Evolutionary conservation across 2,113 vertebrate species (phyloP).

Genomic region (Epinephelus cyanopodus): DNA sequence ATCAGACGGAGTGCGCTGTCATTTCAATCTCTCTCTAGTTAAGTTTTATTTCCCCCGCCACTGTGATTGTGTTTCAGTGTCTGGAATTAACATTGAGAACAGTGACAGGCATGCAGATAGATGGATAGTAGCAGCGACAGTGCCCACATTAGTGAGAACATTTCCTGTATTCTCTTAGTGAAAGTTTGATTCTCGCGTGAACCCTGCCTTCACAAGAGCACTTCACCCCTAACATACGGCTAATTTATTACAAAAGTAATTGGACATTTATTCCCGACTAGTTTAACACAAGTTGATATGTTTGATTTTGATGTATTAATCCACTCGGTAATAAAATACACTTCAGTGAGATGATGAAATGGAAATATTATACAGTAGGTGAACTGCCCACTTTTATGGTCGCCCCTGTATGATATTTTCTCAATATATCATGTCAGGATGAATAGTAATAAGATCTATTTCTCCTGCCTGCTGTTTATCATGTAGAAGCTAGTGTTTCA

Average conservation of each 20-base stretch:
- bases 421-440: conserved; percentile 39
- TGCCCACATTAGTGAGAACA: conserved; percentile 31
- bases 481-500: conserved; percentile 31
- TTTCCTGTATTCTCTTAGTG: conserved; percentile 18
- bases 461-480: conserved; percentile 32
- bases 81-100: conserved; percentile 68
- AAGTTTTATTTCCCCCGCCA: conserved; percentile 67
- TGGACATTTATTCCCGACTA: conserved; percentile 23
- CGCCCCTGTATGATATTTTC: conserved; percentile 18
- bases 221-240: conserved; percentile 13
- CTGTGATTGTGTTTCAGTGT: conserved; percentile 72
- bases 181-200: conserved; percentile 13
- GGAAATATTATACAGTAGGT: conserved; percentile 8
- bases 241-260: conserved; percentile 39
- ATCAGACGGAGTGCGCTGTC: conserved; percentile 71
- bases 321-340: background rate
- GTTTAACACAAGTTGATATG: conserved; percentile 27
- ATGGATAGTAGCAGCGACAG: conserved; percentile 27
- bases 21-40: conserved; percentile 70
- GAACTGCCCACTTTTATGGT: conserved; percentile 19
- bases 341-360: conserved; percentile 40
- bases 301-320: conserved; percentile 39
- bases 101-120: conserved; percentile 58
- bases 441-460: conserved; percentile 41
- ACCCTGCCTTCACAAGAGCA: conserved; percentile 17